Evolutionary conservation across 1,140 invertebrate species (phyloP), one percentile per base, ranked within the genome.

Genomic region (Drosophila jambulina): DNA sequence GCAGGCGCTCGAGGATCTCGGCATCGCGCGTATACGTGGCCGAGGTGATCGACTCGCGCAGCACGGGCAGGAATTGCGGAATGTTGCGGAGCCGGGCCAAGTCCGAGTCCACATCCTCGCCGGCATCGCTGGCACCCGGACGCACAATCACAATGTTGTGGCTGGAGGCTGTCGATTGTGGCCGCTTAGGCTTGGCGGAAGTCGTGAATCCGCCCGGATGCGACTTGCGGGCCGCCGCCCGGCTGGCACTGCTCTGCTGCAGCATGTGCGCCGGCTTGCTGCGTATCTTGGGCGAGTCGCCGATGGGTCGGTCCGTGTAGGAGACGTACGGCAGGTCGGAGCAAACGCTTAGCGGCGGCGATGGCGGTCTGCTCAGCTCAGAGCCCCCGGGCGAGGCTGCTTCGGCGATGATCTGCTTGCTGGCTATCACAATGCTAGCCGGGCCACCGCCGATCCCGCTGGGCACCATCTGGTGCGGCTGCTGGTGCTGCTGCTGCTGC

Each of bases 311-410:
- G 92, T 98, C 98, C 0, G 97, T 98, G 77, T 98, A 99, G 1
- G 98, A 98, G 84, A 99, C 98, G 88, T 99, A 99, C 0, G 98
- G 98, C 64, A 99, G 94, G 92, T 99, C 98, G 0, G 96, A 96
- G 91, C 97, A 98, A 34, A 98, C 95, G 83, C 97, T 98, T 0
- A 97, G 96, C 6, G 97, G 96, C 2, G 97, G 97, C 19, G 96
- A 97, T 2, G 94, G 96, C 60, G 96, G 96, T 0, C 91, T 68
- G 54, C 91, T 91, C 27, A 92, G 56, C 34, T 92, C 91, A 1
- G 88, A 91, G 40, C 75, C 77, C 5, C 82, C 88, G 2, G 91
- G 91, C 8, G 91, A 92, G 4, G 82, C 80, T 17, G 86, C 88
- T 7, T 91, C 87, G 42, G 80, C 91, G 21, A 91, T 78, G 38